Conservation (phyloP, 2,888 invertebrate genomes). For the Rhyacophila evoluta region DNA sequence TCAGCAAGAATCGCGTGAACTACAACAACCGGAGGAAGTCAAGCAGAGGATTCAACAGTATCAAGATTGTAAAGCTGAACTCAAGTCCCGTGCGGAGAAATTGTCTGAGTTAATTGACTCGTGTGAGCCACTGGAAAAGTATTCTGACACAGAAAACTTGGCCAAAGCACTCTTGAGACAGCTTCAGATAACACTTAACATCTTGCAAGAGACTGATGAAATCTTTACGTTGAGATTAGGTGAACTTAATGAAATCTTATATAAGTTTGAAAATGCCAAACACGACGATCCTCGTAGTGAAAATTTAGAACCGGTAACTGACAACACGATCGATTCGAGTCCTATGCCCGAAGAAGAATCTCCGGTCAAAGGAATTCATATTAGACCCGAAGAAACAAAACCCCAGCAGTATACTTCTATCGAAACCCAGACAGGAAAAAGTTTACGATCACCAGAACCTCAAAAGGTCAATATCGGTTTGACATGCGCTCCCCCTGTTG, state of each 20-base stretch:
- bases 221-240: slow-evolving; percentile 74
- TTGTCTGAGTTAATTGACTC: slow-evolving; percentile 64
- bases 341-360: slow-evolving; percentile 77
- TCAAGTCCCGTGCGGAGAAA: slow-evolving; percentile 66
- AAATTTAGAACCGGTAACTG: slow-evolving; percentile 68
- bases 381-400: slow-evolving; percentile 55
- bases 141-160: slow-evolving; percentile 65
- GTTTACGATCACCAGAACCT: slow-evolving; percentile 55
- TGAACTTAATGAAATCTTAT: slow-evolving; percentile 66
- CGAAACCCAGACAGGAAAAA: slow-evolving; percentile 53
- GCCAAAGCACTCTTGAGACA: slow-evolving; percentile 69
- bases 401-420: slow-evolving; percentile 52
- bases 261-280: slow-evolving; percentile 59
- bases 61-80: slow-evolving; percentile 59
- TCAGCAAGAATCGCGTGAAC: slow-evolving; percentile 56
- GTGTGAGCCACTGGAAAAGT: slow-evolving; percentile 65
- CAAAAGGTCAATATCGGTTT: slow-evolving; percentile 68
- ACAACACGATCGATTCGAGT: slow-evolving; percentile 76
- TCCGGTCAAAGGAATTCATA: slow-evolving; percentile 56
- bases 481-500: slow-evolving; percentile 69
- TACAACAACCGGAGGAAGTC: slow-evolving; percentile 57
- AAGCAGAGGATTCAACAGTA: slow-evolving; percentile 59
- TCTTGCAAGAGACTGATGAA: slow-evolving; percentile 73
- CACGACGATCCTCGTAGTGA: slow-evolving; percentile 51
- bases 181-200: slow-evolving; percentile 68